A percentile compares a stretch with the other conserved stretches of the same genome.
Conservation (phyloP, 1,140 invertebrate genomes). For the Cotesia chilonis region DNA sequence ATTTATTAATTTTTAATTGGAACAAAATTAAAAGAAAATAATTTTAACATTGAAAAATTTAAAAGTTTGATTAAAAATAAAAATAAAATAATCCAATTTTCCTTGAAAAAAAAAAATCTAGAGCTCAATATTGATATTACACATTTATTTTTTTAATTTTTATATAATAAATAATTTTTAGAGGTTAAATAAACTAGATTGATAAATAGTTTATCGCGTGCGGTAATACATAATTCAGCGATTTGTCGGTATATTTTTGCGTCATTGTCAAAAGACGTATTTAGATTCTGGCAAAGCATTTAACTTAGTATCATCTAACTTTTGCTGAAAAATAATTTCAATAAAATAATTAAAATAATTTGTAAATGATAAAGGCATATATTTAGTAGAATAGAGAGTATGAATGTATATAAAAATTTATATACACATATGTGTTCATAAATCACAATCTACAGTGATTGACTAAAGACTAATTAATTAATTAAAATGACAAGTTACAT, state of each 20-base stretch:
- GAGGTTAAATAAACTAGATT: slow-evolving; percentile 19
- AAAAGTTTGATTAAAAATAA: too few relatives aligned
- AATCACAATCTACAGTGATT: too few relatives aligned
- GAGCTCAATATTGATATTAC: not conserved
- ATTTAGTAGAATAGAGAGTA: too few relatives aligned
- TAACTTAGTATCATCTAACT: slow-evolving; percentile 16
- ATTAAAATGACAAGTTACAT: too few relatives aligned
- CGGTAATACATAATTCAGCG: slow-evolving; percentile 33
- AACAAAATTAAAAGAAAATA: too few relatives aligned
- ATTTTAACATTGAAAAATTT: too few relatives aligned
- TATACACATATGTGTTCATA: too few relatives aligned
- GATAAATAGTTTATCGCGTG: slow-evolving; percentile 20
- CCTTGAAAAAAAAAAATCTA: not conserved
- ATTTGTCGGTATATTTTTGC: slow-evolving; percentile 50
- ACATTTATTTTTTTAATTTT: not conserved
- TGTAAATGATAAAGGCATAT: too few relatives aligned
- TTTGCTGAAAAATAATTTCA: slow-evolving; percentile 12
- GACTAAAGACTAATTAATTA: too few relatives aligned
- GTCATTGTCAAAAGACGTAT: slow-evolving; percentile 59
- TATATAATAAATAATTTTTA: slow-evolving; percentile 1
- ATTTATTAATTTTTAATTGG: too few relatives aligned
- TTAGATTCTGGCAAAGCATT: slow-evolving; percentile 49
- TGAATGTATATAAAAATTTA: too few relatives aligned
- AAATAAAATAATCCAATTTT: not conserved
- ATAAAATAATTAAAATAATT: not conserved